Evolutionary conservation across 37 sponge, comb jelly and placozoan species (phyloP).

Genomic region (Ianthella basta): DNA sequence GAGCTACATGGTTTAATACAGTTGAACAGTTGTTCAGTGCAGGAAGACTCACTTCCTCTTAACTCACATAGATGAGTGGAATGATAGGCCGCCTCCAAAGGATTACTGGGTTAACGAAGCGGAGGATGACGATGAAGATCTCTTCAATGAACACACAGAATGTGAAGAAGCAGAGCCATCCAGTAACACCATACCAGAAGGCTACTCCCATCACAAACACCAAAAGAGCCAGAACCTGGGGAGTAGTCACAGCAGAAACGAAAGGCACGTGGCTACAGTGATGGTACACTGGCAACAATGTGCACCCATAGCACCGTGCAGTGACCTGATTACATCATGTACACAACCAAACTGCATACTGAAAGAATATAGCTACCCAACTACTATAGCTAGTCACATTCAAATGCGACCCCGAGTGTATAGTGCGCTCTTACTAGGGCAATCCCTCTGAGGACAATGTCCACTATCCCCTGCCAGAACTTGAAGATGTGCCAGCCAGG

Average conservation of each 20-base stretch:
- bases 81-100: slow-evolving; percentile 23
- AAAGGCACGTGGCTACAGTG: not conserved
- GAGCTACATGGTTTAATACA: too few relatives aligned
- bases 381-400: not conserved
- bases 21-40: too few relatives aligned
- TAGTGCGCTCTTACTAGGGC: slow-evolving; percentile 31
- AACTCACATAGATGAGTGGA: slow-evolving; percentile 50
- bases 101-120: slow-evolving; percentile 57
- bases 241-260: not conserved
- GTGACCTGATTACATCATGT: too few relatives aligned
- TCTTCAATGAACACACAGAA: slow-evolving; percentile 27
- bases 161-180: slow-evolving; percentile 33
- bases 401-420: not conserved
- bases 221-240: not conserved
- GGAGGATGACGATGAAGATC: slow-evolving; percentile 24
- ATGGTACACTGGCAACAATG: not conserved
- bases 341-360: not conserved
- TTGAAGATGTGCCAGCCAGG: slow-evolving; percentile 57
- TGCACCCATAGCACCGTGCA: not conserved
- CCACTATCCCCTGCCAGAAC: slow-evolving; percentile 73
- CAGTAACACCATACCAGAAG: not conserved
- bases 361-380: too few relatives aligned
- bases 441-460: slow-evolving; percentile 40
- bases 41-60: too few relatives aligned
- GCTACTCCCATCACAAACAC: not conserved